Evolutionary conservation across 2,113 vertebrate genomes (phyloP).

Genomic region (Malurus cyaneus): DNA sequence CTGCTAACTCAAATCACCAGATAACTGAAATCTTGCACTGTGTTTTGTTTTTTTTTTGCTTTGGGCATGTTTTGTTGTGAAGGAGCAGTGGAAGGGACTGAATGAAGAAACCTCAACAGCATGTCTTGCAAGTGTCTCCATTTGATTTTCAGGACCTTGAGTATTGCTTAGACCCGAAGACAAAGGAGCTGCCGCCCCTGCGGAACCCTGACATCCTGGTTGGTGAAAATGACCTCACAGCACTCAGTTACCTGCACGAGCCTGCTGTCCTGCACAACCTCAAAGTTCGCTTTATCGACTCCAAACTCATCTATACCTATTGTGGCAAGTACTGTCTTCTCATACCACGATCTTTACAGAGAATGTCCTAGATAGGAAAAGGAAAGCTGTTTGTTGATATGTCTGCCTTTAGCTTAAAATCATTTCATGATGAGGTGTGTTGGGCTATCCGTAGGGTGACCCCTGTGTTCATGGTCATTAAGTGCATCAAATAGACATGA

Average conservation of each 20-base stretch:
- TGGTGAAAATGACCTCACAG: slow-evolving; percentile 97
- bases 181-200: slow-evolving; percentile 89
- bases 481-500: background rate
- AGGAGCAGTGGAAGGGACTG: background rate
- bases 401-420: background rate
- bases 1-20: background rate
- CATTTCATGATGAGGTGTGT: accelerated
- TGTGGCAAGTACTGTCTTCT: slow-evolving; percentile 82
- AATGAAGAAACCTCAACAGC: background rate
- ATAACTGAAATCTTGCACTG: background rate
- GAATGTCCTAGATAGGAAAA: background rate
- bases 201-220: slow-evolving; percentile 98
- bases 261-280: slow-evolving; percentile 97
- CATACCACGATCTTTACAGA: background rate
- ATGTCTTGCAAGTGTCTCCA: background rate
- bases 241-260: slow-evolving; percentile 96
- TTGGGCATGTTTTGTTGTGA: background rate
- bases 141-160: slow-evolving; percentile 81
- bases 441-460: background rate
- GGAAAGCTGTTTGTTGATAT: background rate
- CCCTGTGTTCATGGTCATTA: background rate
- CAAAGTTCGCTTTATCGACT: slow-evolving; percentile 96
- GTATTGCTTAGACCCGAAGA: slow-evolving; percentile 86
- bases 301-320: slow-evolving; percentile 98
- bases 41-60: background rate